Base-by-base conservation (phyloP, 2,888 invertebrate species). In the Apamea monoglypha region DNA sequence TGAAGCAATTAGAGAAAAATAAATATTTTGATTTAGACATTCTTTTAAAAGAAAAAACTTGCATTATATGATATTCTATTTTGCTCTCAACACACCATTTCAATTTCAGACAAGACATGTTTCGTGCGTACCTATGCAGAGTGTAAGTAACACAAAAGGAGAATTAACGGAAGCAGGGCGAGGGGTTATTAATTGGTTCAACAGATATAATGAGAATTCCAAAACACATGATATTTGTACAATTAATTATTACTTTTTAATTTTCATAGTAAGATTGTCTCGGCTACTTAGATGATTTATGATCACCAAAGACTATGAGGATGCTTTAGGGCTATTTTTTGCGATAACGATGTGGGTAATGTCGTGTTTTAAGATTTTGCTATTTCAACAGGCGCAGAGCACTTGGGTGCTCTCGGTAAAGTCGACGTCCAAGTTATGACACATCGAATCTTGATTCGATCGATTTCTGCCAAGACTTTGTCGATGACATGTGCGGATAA, bases 401-500 rank as follows among this genome's bases (percentile, higher is more conserved):
- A 50, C 56, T 71, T 59, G 36, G 18, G n/a, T 44, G 25, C 53
- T 63, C 21, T 14, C 25, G 6, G 53, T 77, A 66, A 78, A 40
- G 25, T 29, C 32, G 12, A 59, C 12, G 36, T 50, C 47, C 32
- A 18, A 53, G 44, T n/a, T 64, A 32, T 8, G 44, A 32, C 29
- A 67, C 47, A 32, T 50, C 47, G 5, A 67, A 64, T 44, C n/a
- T 44, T 53, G 25, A 61, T n/a, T n/a, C n/a, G n/a, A n/a, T n/a
- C n/a, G 40, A 66, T 40, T 40, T 50, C 25, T 56, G 21, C 50
- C 16, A 50, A 61, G 36, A 47, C 6, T 64, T 77, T 77, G 53
- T 32, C 64, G 25, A 78, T 78, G n/a, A 16, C 64, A 77, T 44
- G n/a, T 53, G 32, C 16, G 40, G 32, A 32, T 40, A n/a, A 32